Evolutionary conservation across 1,140 invertebrate species (phyloP).

Genomic region (Habropoda laboriosa): DNA sequence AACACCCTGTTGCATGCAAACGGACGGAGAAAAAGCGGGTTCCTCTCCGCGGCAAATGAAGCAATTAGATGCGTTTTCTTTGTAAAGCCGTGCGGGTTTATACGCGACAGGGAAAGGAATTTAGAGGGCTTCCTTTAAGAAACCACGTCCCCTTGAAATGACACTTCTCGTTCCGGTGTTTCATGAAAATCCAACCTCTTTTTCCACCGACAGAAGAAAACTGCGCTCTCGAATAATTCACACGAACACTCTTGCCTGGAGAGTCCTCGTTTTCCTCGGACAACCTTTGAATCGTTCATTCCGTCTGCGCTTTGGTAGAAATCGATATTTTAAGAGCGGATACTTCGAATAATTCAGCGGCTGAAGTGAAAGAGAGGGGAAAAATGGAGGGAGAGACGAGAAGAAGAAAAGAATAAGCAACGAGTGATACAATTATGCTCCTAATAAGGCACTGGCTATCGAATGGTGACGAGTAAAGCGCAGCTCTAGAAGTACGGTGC

Average conservation of each 20-base stretch:
- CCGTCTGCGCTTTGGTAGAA: slow-evolving; percentile 38
- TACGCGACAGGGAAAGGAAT: not conserved
- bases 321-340: slow-evolving; percentile 47
- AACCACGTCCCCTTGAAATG: slow-evolving; percentile 8
- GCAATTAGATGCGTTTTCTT: not conserved
- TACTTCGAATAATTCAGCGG: slow-evolving; percentile 33
- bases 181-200: slow-evolving; percentile 17
- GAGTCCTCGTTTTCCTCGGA: slow-evolving; percentile 46
- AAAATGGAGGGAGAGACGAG: not conserved
- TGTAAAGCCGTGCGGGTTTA: not conserved
- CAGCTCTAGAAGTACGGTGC: no score
- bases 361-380: not conserved
- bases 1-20: no score
- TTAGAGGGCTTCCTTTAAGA: not conserved
- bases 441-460: not conserved
- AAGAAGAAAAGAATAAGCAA: not conserved
- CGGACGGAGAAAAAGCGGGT: no score
- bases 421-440: not conserved
- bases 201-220: slow-evolving; percentile 13
- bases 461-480: no score
- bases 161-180: slow-evolving; percentile 21
- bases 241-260: slow-evolving; percentile 36
- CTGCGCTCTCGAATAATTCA: slow-evolving; percentile 47
- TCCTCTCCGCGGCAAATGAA: no score
- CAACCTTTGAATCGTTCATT: slow-evolving; percentile 52